A percentile compares a stretch with the other conserved stretches of the same genome.
Conservation (phyloP, 2,797 vertebrate species). For the Sebastes hubbsi region DNA sequence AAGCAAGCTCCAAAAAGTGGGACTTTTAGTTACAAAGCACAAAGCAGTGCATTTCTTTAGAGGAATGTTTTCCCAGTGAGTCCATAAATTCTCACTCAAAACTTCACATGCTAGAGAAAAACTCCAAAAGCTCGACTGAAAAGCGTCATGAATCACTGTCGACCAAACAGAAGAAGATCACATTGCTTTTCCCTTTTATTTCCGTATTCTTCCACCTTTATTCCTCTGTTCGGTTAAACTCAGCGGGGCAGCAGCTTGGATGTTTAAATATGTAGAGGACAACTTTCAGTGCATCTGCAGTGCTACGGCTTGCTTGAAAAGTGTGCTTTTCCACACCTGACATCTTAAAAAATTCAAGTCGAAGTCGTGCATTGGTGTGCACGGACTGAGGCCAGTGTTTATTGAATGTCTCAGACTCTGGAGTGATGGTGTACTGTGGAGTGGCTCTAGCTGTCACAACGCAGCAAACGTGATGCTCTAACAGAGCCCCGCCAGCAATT, state of each 20-base stretch:
- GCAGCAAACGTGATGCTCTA: slow-evolving; percentile 12
- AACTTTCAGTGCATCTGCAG: slow-evolving; percentile 2
- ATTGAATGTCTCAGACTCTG: slow-evolving; percentile 24
- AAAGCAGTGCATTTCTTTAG: slow-evolving; percentile 17
- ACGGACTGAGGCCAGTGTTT: slow-evolving; percentile 17
- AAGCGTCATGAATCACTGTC: slow-evolving; percentile 16
- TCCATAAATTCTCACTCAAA: slow-evolving; percentile 1
- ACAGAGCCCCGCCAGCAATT: slow-evolving; percentile 13
- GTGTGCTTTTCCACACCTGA: slow-evolving; percentile 33
- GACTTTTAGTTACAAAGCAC: not conserved
- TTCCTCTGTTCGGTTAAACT: slow-evolving; percentile 7
- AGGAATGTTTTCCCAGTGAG: not conserved
- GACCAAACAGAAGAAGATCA: slow-evolving; percentile 5
- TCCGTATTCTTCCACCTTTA: not conserved
- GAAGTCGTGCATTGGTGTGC: slow-evolving; percentile 34
- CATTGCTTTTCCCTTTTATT: not conserved
- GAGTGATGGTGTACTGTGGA: slow-evolving; percentile 7
- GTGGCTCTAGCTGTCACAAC: slow-evolving; percentile 34
- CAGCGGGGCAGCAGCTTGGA: slow-evolving; percentile 15
- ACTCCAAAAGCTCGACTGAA: not conserved
- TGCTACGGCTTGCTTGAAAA: not conserved
- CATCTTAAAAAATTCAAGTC: slow-evolving; percentile 41
- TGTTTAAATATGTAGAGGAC: slow-evolving; percentile 58
- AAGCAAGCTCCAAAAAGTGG: not conserved
- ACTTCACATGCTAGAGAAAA: not conserved